phyloP scores from a whole-genome alignment of 2,797 vertebrate species.

The Periparus ater region DNA sequence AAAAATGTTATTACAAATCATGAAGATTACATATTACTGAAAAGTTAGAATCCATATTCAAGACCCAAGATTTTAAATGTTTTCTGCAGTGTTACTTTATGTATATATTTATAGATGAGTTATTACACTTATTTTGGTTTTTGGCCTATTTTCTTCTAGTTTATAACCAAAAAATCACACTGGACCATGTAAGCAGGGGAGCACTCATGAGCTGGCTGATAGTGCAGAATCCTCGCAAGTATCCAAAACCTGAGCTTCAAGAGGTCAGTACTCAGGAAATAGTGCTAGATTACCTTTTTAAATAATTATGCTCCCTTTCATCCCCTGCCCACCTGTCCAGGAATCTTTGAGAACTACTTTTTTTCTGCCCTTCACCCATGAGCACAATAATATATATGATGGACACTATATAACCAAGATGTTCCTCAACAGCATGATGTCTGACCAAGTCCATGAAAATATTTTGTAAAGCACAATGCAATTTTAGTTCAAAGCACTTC shows the following conservation, averaged over 20 bases:
- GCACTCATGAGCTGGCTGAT: not conserved
- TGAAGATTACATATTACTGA: not conserved
- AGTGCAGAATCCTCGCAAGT: not conserved
- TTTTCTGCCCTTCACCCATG: not conserved
- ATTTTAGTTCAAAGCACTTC: not conserved
- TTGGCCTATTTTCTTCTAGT: not conserved
- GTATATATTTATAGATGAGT: constrained; percentile 49
- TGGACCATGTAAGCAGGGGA: not conserved
- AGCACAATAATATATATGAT: not conserved
- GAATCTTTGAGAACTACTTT: not conserved
- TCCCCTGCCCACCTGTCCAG: not conserved
- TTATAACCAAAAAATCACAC: not conserved
- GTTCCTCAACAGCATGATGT: not conserved
- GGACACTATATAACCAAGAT: not conserved
- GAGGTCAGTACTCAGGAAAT: not conserved
- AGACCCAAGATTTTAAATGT: not conserved
- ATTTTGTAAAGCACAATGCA: not conserved
- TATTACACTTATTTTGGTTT: not conserved
- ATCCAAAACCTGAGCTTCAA: not conserved
- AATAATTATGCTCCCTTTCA: not conserved
- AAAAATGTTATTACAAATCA: constrained; percentile 23
- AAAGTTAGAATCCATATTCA: constrained; percentile 25
- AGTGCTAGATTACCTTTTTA: not conserved
- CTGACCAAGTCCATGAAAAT: not conserved
- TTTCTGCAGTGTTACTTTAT: not conserved